Conservation (phyloP, 1,140 invertebrate genomes). For the Penaeus chinensis region DNA sequence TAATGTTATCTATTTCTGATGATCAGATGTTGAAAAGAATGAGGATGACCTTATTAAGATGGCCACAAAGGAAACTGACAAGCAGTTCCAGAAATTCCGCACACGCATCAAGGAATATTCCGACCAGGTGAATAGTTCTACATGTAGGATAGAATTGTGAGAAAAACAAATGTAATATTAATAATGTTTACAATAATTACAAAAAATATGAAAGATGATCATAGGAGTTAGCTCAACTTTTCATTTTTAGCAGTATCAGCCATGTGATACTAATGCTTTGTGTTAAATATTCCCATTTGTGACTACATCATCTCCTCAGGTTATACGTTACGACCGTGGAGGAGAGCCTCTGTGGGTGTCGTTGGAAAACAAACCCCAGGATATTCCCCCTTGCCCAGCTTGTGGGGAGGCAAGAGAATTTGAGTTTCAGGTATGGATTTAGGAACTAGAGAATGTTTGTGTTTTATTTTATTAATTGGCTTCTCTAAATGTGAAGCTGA, state of each 20-base stretch:
- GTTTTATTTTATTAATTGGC: too few relatives aligned
- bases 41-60: slow-evolving; percentile 51
- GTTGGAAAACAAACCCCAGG: slow-evolving; percentile 68
- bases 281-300: too few relatives aligned
- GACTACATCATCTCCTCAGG: slow-evolving; percentile 69
- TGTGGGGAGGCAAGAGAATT: slow-evolving; percentile 84
- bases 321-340: slow-evolving; percentile 84
- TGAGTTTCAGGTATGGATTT: slow-evolving; percentile 84
- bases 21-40: slow-evolving; percentile 38
- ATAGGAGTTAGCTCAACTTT: too few relatives aligned
- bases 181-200: not conserved
- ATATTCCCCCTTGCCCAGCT: slow-evolving; percentile 80
- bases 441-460: too few relatives aligned
- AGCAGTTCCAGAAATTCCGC: slow-evolving; percentile 54
- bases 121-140: slow-evolving; percentile 37
- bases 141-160: too few relatives aligned
- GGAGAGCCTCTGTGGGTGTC: slow-evolving; percentile 87
- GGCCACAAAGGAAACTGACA: slow-evolving; percentile 48
- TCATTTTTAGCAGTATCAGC: too few relatives aligned
- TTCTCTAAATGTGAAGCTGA: too few relatives aligned
- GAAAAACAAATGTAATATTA: not conserved
- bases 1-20: not conserved
- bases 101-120: slow-evolving; percentile 43
- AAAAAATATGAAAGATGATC: not conserved
- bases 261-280: too few relatives aligned